A percentile compares a stretch with the other conserved stretches of the same genome.
Conservation (phyloP, 2,888 invertebrate genomes). For the Cephus pygmeus region DNA sequence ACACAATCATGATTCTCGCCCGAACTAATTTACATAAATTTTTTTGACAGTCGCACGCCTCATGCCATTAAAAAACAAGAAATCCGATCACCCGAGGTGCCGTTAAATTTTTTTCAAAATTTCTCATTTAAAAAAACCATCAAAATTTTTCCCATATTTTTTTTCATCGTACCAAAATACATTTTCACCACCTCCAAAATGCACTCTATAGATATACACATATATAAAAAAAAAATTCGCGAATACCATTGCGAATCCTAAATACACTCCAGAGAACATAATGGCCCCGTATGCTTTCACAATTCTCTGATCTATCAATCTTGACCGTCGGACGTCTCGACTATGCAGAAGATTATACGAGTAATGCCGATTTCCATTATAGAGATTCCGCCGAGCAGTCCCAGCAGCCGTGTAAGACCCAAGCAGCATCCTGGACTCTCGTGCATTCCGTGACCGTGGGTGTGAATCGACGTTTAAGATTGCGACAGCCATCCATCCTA, state of each 20-base stretch:
- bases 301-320: neutral
- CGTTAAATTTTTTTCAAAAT: too few species aligned
- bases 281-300: neutral
- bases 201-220: too few species aligned
- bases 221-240: neutral
- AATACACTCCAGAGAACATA: neutral
- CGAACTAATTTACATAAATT: too few species aligned
- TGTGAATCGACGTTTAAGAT: conserved; percentile 34
- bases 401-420: neutral
- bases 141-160: too few species aligned
- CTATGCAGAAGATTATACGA: neutral
- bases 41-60: too few species aligned
- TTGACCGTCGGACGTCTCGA: neutral
- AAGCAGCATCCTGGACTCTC: conserved; percentile 29
- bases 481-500: neutral
- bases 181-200: too few species aligned
- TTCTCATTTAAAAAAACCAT: too few species aligned
- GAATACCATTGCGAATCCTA: neutral
- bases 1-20: too few species aligned
- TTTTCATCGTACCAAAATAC: neutral
- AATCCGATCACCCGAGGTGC: too few species aligned
- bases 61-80: too few species aligned
- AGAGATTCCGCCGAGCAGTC: neutral
- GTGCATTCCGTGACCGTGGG: conserved; percentile 45
- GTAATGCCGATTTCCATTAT: neutral